Percentiles rank a stretch among this genome's conserved stretches.
Conservation (phyloP, 2,888 invertebrate species). For the Andrena bicolor region DNA sequence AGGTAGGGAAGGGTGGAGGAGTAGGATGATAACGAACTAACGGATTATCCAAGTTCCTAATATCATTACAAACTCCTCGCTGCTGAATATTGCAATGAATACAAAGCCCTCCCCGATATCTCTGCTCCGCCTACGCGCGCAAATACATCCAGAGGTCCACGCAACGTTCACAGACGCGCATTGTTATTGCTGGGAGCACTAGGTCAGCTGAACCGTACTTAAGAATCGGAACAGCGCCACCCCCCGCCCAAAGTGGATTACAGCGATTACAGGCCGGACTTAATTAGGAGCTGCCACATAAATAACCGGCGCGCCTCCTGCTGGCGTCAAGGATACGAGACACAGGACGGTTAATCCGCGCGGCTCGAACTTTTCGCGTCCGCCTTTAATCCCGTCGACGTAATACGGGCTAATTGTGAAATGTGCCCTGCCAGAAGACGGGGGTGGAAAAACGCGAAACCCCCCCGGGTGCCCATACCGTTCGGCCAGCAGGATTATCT, state of each 20-base stretch:
- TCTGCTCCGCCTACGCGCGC: background rate
- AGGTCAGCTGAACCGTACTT: constrained; percentile 57
- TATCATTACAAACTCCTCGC: constrained; percentile 71
- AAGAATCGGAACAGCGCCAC: constrained; percentile 54
- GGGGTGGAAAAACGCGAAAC: constrained; percentile 26
- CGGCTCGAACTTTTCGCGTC: constrained; percentile 60
- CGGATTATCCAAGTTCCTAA: constrained; percentile 76
- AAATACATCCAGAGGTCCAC: background rate
- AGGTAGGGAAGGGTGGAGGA: constrained; percentile 21
- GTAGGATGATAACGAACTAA: constrained; percentile 51
- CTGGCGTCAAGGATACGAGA: constrained; percentile 63
- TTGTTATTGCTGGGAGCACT: constrained; percentile 61
- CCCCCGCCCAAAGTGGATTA: constrained; percentile 70
- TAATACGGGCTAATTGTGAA: constrained; percentile 64
- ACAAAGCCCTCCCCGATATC: constrained; percentile 43
- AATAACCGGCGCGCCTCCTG: constrained; percentile 61
- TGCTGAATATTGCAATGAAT: constrained; percentile 68
- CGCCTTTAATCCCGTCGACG: constrained; percentile 65
- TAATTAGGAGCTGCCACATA: constrained; percentile 71
- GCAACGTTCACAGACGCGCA: constrained; percentile 1
- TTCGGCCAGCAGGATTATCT: constrained; percentile 38
- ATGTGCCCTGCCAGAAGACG: constrained; percentile 50
- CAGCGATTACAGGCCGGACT: constrained; percentile 64
- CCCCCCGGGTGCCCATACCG: background rate
- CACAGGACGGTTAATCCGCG: constrained; percentile 50